These are phyloP conservation scores for Hydroisotoma schaefferi DNA, from an alignment of 2,888 invertebrate species.

Conservation along the genomic window DNA sequence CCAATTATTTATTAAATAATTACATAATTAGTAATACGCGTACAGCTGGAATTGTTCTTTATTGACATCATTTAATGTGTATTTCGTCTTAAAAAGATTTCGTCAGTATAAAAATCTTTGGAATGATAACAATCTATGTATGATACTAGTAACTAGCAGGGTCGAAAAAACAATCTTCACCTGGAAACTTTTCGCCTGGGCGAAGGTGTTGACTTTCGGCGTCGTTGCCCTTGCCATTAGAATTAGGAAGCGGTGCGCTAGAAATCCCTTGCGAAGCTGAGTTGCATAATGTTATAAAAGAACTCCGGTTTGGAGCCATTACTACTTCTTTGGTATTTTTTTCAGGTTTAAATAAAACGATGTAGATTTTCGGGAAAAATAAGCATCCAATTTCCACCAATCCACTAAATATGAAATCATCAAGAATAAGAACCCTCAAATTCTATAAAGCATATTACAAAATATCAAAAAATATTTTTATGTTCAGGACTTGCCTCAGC, in stretches of 20 bases:
- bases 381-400: conserved; percentile 58
- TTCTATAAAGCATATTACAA: neutral
- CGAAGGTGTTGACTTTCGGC: conserved; percentile 20
- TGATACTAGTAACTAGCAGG: too few species aligned
- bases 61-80: too few species aligned
- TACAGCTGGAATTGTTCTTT: too few species aligned
- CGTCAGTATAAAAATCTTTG: too few species aligned
- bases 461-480: neutral
- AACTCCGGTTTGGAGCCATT: conserved; percentile 53
- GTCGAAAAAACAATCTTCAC: conserved; percentile 29
- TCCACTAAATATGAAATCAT: conserved; percentile 51
- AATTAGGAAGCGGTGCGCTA: conserved; percentile 14
- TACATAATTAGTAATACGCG: too few species aligned
- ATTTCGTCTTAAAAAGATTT: too few species aligned
- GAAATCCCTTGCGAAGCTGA: conserved; percentile 26
- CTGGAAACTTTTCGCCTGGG: conserved; percentile 39
- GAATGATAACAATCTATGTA: too few species aligned
- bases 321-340: conserved; percentile 61
- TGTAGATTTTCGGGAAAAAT: conserved; percentile 59
- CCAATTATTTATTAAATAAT: too few species aligned
- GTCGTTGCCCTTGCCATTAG: conserved; percentile 27
- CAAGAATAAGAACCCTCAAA: neutral
- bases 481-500: conserved; percentile 51
- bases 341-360: conserved; percentile 58
- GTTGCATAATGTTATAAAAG: conserved; percentile 48